Conservation (phyloP, 2,888 invertebrate species). For the Ceriagrion tenellum region DNA sequence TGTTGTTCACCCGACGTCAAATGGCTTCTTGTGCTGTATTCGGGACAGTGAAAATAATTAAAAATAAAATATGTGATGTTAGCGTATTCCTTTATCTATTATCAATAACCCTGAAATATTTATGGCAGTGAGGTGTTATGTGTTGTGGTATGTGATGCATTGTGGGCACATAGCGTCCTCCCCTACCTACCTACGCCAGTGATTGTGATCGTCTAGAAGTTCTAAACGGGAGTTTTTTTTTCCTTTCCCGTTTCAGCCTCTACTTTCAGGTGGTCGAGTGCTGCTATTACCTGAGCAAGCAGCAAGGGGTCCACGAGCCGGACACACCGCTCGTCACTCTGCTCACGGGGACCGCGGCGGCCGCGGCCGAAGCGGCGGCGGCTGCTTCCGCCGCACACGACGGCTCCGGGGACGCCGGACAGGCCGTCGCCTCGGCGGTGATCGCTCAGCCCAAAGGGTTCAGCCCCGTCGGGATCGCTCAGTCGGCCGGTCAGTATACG, state of each 20-base stretch:
- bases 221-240: neutral
- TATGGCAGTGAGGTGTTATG: too few relatives aligned
- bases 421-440: conserved; percentile 74
- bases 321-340: conserved; percentile 86
- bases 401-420: conserved; percentile 71
- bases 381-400: conserved; percentile 72
- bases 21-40: too few relatives aligned
- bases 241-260: conserved; percentile 77
- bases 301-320: conserved; percentile 79
- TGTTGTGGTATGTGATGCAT: too few relatives aligned
- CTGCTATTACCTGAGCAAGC: conserved; percentile 86
- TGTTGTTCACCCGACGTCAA: too few relatives aligned
- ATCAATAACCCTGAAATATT: too few relatives aligned
- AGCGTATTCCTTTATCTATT: too few relatives aligned
- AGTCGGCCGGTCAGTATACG: conserved; percentile 82
- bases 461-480: conserved; percentile 88
- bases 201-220: neutral
- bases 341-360: conserved; percentile 82
- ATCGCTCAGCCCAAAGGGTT: conserved; percentile 78
- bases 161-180: too few relatives aligned
- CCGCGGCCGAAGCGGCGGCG: conserved; percentile 74
- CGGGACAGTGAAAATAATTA: too few relatives aligned
- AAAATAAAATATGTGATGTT: too few relatives aligned
- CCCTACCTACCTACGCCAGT: too few relatives aligned
- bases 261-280: conserved; percentile 91